Conservation (phyloP, 2,797 vertebrate species). For the Sphenopsis melanotis region DNA sequence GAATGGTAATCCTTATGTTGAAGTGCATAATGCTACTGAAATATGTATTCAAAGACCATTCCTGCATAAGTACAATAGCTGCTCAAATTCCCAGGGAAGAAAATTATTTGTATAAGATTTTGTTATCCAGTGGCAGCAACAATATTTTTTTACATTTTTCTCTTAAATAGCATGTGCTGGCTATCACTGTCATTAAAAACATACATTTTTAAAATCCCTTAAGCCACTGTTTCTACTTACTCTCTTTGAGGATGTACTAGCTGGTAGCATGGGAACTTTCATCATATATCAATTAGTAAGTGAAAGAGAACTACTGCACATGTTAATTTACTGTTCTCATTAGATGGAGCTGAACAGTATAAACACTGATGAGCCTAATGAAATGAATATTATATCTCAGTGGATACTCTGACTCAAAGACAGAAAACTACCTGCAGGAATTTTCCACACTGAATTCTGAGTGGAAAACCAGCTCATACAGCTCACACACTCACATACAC, state of each 20-base stretch:
- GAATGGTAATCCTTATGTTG: not conserved
- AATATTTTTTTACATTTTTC: not conserved
- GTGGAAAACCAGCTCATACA: not conserved
- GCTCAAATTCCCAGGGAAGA: not conserved
- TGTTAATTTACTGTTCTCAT: constrained; percentile 51
- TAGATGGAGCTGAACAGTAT: constrained; percentile 33
- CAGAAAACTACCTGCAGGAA: constrained; percentile 11
- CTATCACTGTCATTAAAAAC: not conserved
- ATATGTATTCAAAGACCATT: not conserved
- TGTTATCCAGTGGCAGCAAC: accelerated
- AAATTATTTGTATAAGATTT: not conserved
- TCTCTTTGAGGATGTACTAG: constrained; percentile 5
- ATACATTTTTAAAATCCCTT: not conserved
- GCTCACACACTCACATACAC: not conserved
- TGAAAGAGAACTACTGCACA: constrained; percentile 1
- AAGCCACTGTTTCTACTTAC: not conserved
- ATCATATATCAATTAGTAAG: constrained; percentile 32
- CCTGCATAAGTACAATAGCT: not conserved
- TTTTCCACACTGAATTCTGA: not conserved
- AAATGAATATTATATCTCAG: constrained; percentile 48
- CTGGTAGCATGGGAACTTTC: not conserved
- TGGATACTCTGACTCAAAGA: not conserved
- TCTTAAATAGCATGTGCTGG: not conserved
- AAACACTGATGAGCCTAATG: constrained; percentile 46
- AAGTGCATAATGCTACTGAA: not conserved